phyloP scores from a whole-genome alignment of 2,797 vertebrate species.

The Psittacula echo region DNA sequence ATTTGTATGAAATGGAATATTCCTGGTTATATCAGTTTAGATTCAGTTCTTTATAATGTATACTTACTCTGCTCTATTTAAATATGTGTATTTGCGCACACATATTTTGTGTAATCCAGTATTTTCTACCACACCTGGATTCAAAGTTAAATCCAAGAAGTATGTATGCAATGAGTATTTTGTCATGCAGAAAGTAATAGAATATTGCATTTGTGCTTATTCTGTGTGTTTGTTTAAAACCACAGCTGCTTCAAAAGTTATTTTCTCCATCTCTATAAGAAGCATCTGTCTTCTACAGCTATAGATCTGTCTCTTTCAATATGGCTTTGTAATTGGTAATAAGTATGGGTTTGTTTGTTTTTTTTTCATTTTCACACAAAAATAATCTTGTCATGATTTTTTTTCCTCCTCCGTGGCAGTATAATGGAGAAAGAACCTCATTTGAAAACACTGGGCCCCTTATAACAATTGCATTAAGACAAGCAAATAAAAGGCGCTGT shows the following conservation, averaged over 20 bases:
- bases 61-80: background rate
- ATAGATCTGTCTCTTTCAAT: background rate
- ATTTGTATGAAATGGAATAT: background rate
- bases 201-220: background rate
- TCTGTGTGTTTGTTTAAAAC: background rate
- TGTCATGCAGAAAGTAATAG: background rate
- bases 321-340: background rate
- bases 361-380: background rate
- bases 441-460: background rate
- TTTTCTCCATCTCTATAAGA: background rate
- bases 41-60: background rate
- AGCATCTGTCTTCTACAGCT: background rate
- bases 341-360: accelerated
- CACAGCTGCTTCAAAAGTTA: background rate
- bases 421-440: background rate
- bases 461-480: background rate
- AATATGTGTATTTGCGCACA: background rate
- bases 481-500: background rate
- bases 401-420: background rate
- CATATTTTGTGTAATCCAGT: background rate
- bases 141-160: background rate
- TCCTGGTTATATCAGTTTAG: background rate
- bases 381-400: background rate
- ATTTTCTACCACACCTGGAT: background rate
- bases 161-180: background rate